Conservation (phyloP, 2,113 vertebrate species). For the Crotalus helleri region DNA sequence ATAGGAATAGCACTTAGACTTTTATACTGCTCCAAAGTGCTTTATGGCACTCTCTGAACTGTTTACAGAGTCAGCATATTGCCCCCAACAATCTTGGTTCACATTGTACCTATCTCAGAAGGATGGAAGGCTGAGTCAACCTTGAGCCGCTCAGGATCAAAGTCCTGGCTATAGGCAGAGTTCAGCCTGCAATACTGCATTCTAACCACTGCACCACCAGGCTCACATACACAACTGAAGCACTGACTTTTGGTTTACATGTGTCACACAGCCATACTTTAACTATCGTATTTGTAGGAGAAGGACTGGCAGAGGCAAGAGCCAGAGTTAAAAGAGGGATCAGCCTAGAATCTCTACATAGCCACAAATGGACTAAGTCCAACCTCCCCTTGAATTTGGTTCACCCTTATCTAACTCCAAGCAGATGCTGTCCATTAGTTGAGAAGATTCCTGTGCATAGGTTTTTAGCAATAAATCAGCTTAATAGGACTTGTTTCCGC, state of each 20-base stretch:
- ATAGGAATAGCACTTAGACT: not conserved
- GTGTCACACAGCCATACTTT: not conserved
- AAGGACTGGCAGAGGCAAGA: not conserved
- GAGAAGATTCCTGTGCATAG: not conserved
- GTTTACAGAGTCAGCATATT: not conserved
- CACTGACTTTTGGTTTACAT: not conserved
- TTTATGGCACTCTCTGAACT: not conserved
- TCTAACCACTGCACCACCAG: not conserved
- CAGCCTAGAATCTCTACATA: not conserved
- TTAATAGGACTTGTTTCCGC: not conserved
- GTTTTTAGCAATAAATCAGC: not conserved
- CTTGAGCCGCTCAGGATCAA: not conserved
- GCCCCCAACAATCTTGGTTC: not conserved
- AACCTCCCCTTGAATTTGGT: not conserved
- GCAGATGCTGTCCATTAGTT: not conserved
- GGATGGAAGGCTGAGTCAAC: not conserved
- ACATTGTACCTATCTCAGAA: not conserved
- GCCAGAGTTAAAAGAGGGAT: not conserved
- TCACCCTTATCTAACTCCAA: not conserved
- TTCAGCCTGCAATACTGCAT: not conserved
- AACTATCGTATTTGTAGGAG: not conserved
- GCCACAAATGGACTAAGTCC: not conserved
- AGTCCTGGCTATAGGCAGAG: not conserved
- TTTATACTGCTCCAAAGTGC: no score
- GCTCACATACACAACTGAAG: not conserved